Conservation (phyloP, 2,797 vertebrate genomes). For the Champsocephalus esox region DNA sequence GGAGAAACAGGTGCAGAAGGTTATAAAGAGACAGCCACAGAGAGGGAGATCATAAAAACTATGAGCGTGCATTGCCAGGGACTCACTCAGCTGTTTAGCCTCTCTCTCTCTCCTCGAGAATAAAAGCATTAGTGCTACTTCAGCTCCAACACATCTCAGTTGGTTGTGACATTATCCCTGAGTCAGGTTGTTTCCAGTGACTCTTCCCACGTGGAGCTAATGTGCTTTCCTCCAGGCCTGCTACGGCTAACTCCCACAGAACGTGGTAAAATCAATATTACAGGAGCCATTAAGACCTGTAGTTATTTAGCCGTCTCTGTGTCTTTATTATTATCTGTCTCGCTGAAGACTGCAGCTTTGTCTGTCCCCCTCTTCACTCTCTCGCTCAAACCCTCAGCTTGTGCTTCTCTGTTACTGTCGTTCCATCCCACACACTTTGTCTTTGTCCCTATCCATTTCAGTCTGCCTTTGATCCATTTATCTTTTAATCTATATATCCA, state of each 20-base stretch:
- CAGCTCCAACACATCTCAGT: slow-evolving; percentile 39
- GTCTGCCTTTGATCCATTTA: slow-evolving; percentile 22
- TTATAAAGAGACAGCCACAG: slow-evolving; percentile 25
- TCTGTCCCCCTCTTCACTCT: slow-evolving; percentile 17
- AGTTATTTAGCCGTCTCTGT: slow-evolving; percentile 47
- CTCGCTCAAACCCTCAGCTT: slow-evolving; percentile 10
- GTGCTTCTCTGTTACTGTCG: slow-evolving; percentile 21
- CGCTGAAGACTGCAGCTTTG: slow-evolving; percentile 10
- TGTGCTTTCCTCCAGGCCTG: slow-evolving; percentile 61
- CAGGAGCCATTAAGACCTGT: slow-evolving; percentile 51
- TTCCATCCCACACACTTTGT: slow-evolving; percentile 21
- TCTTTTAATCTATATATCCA: slow-evolving; percentile 6
- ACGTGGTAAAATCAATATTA: slow-evolving; percentile 70
- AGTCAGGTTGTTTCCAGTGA: slow-evolving; percentile 53
- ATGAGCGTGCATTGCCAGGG: slow-evolving; percentile 9
- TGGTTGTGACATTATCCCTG: slow-evolving; percentile 59
- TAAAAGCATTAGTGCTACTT: slow-evolving; percentile 39
- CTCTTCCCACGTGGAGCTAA: slow-evolving; percentile 61
- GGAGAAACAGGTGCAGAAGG: slow-evolving; percentile 43
- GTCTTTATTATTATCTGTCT: slow-evolving; percentile 33
- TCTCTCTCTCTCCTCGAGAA: slow-evolving; percentile 13
- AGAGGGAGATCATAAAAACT: slow-evolving; percentile 31
- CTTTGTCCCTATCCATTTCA: slow-evolving; percentile 9
- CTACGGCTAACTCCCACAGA: slow-evolving; percentile 58
- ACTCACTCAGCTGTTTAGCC: slow-evolving; percentile 12